Percentiles rank a stretch among this genome's conserved stretches.
Conservation (phyloP, 2,797 vertebrate species). For the Oreortyx pictus region DNA sequence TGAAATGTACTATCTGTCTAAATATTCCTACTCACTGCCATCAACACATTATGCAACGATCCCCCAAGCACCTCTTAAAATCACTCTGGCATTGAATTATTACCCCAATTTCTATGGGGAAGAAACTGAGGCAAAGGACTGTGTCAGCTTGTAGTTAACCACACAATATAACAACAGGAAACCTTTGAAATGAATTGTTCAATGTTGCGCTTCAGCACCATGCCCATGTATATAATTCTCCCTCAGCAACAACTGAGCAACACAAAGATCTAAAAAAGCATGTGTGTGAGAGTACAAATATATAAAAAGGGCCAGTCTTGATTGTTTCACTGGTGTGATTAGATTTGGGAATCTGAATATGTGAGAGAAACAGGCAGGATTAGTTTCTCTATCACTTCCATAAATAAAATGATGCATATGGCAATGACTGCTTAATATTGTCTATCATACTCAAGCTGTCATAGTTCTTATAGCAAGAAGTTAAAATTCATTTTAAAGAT, state of each 20-base stretch:
- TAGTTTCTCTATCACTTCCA: neutral
- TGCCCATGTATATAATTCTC: neutral
- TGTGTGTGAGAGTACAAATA: neutral
- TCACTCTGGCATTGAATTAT: neutral
- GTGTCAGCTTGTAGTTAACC: neutral
- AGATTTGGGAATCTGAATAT: neutral
- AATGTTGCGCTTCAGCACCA: neutral
- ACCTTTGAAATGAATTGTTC: neutral
- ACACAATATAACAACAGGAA: neutral
- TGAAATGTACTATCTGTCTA: neutral
- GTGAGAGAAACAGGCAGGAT: neutral
- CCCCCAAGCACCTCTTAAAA: neutral
- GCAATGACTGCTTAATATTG: neutral
- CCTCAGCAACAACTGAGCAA: neutral
- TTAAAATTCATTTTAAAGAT: neutral
- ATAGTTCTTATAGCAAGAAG: neutral
- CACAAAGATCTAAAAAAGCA: neutral
- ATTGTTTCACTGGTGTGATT: neutral
- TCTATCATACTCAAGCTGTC: neutral
- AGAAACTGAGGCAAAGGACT: neutral
- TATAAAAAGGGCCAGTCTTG: neutral
- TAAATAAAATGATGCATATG: conserved; percentile 4
- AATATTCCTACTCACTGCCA: neutral
- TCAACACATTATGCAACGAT: neutral
- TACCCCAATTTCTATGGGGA: neutral